These are phyloP conservation scores for Vanacampus margaritifer DNA, from an alignment of 2,113 vertebrate genomes.

Conservation along the genomic window DNA sequence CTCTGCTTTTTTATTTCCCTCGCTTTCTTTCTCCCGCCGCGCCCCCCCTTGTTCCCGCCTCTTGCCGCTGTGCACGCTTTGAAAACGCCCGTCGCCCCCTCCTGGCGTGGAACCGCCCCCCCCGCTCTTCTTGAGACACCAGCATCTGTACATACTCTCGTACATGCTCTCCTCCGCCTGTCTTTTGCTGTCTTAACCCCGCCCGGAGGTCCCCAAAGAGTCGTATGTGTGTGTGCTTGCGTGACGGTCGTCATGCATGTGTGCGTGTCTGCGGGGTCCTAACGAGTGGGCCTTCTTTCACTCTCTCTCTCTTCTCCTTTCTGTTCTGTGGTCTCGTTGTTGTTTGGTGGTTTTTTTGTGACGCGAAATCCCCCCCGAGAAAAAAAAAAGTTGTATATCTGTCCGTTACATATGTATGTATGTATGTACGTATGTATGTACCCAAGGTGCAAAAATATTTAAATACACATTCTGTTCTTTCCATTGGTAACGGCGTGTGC, in stretches of 20 bases:
- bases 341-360: constrained; percentile 80
- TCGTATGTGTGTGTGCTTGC: constrained; percentile 50
- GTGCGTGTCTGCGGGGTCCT: constrained; percentile 50
- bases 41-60: constrained; percentile 34
- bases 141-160: constrained; percentile 91
- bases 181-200: constrained; percentile 68
- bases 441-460: constrained; percentile 81
- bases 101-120: constrained; percentile 36
- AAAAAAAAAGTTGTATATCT: constrained; percentile 77
- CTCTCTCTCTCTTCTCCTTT: constrained; percentile 74
- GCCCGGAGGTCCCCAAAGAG: constrained; percentile 70
- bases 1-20: constrained; percentile 3
- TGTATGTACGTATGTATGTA: constrained; percentile 47
- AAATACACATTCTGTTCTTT: constrained; percentile 84
- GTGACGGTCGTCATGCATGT: constrained; percentile 51
- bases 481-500: constrained; percentile 75
- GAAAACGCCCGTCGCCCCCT: constrained; percentile 59
- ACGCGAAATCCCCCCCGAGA: constrained; percentile 15
- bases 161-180: constrained; percentile 69
- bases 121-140: constrained; percentile 79
- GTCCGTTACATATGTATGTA: constrained; percentile 76
- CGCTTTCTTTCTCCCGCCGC: constrained; percentile 33
- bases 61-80: constrained; percentile 49
- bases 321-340: constrained; percentile 81
- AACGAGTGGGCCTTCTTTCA: constrained; percentile 62